Evolutionary conservation across 1,140 invertebrate species (phyloP).

Genomic region (Cotesia typhae): DNA sequence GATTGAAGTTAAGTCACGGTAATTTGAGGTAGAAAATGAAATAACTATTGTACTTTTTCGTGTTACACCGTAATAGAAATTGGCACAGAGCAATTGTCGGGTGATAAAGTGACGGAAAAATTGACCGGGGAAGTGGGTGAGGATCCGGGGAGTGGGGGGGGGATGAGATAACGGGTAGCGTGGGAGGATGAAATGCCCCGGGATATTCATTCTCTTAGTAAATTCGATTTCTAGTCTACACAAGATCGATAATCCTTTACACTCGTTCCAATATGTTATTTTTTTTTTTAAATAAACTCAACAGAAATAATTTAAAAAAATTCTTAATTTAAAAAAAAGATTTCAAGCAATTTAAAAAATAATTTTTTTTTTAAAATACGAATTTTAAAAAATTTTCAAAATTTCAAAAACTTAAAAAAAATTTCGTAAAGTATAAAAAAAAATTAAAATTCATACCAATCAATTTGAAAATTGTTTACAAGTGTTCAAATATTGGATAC

Average conservation of each 20-base stretch:
- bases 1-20: no score
- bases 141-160: no score
- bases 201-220: conserved; percentile 11
- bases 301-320: neutral
- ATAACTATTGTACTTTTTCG: neutral
- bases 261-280: neutral
- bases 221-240: neutral
- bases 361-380: no score
- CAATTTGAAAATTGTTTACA: no score
- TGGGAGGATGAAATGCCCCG: neutral
- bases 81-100: neutral
- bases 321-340: no score
- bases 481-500: no score
- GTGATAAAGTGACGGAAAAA: neutral
- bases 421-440: no score
- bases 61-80: neutral
- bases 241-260: neutral
- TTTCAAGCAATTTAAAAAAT: no score
- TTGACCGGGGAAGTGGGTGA: neutral
- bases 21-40: neutral
- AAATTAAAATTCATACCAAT: no score
- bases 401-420: no score
- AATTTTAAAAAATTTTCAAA: no score
- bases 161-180: neutral
- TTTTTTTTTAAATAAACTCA: neutral